These are phyloP conservation scores for Sarcophaga variegata DNA, from an alignment of 2,888 invertebrate species.

Conservation along the genomic window DNA sequence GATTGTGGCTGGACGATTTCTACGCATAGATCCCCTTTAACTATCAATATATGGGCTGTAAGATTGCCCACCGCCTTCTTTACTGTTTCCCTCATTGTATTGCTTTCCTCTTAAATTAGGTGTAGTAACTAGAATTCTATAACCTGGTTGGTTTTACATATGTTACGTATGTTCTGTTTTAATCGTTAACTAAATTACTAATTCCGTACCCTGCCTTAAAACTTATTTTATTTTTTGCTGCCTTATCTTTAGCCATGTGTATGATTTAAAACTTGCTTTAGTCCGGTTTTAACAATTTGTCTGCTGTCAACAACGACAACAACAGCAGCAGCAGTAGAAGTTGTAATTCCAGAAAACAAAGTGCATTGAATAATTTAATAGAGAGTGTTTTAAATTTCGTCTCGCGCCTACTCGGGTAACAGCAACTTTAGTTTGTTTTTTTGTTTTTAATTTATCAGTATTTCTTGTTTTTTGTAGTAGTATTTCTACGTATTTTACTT, in stretches of 20 bases:
- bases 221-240: constrained; percentile 3
- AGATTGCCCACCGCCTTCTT: no score
- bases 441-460: constrained; percentile 23
- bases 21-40: no score
- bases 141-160: no score
- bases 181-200: no score
- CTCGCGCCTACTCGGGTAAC: constrained; percentile 60
- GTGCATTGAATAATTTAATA: constrained; percentile 21
- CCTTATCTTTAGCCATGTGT: constrained; percentile 25
- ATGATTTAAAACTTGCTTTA: constrained; percentile 11
- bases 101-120: no score
- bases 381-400: constrained; percentile 41
- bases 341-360: constrained; percentile 11
- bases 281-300: background rate
- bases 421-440: background rate
- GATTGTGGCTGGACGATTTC: no score
- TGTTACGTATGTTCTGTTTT: no score
- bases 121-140: no score
- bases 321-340: constrained; percentile 11
- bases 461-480: constrained; percentile 12
- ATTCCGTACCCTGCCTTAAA: background rate
- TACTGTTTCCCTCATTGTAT: no score
- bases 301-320: background rate
- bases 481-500: constrained; percentile 9
- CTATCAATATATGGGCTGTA: no score